These are phyloP conservation scores for Myotis brandtii DNA, from an alignment of 2,113 vertebrate species.

Conservation along the genomic window DNA sequence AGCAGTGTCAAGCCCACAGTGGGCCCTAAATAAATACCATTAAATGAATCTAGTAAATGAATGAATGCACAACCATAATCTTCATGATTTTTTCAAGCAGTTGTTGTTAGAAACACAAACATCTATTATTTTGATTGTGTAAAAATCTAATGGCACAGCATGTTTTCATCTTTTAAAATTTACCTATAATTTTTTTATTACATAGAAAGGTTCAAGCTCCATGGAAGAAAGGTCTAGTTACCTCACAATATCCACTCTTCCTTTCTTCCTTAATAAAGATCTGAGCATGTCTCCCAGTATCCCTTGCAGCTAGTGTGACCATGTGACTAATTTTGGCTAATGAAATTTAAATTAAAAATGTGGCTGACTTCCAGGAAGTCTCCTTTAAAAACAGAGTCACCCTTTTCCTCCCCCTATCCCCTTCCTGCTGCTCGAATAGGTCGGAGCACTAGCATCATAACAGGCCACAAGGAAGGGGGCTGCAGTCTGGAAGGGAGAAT, in stretches of 20 bases:
- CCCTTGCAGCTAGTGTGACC: not conserved
- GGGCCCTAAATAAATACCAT: too few species aligned
- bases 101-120: not conserved
- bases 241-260: not conserved
- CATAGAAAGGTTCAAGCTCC: not conserved
- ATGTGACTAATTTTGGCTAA: not conserved
- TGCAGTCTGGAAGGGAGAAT: not conserved
- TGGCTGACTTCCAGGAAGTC: not conserved
- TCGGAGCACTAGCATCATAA: not conserved
- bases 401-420: rapidly evolving
- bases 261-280: not conserved
- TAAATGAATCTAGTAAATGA: not conserved
- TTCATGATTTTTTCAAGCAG: not conserved
- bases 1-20: rapidly evolving
- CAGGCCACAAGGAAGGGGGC: not conserved
- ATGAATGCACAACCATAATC: not conserved
- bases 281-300: not conserved
- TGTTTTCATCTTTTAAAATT: slow-evolving; percentile 22
- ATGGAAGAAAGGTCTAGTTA: not conserved
- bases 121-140: not conserved
- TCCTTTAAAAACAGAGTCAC: not conserved
- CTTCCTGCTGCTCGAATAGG: not conserved
- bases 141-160: not conserved
- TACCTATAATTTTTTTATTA: not conserved
- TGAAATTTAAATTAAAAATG: not conserved